Evolutionary conservation across 2,888 invertebrate species (phyloP), one percentile per base, ranked within the genome.

Genomic region (Morinoia aosen): DNA sequence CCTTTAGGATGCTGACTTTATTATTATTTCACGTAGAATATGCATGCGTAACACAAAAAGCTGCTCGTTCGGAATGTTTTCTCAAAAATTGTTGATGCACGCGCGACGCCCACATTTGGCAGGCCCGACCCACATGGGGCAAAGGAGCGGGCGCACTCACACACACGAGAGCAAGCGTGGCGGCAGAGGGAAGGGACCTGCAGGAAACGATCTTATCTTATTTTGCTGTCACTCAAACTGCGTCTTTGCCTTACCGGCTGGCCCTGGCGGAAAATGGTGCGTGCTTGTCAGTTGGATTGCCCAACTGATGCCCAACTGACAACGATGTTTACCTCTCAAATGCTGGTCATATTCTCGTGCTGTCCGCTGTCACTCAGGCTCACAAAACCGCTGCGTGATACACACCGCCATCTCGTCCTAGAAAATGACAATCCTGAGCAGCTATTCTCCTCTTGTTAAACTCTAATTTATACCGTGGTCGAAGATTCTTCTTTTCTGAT

Each of bases 191-290:
- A 33, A 90, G 90, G 40, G 90, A 33, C 93, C 12, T 39, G 33
- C 93, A 93, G 93, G 57, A 93, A 93, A 93, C 93, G 57, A 93
- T 93, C 93, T 93, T 93, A 93, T 93, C 93, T 93, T 93, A 93
- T 57, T 93, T 93, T 57, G 57, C 93, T 93, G 93, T 93, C 93
- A 93, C 93, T 93, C 93, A 93, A 93, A 57, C n/a, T n/a, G 57
- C 93, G 56, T 93, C 93, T 93, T 93, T 93, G 93, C 57, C 93
- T 57, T 12, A 56, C 93, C 48, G 33, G 57, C 93, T 93, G 56
- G 93, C 48, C 58, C 58, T 48, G 57, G 57, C 58, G 57, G 93
- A 57, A 93, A 56, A 93, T 57, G 93, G 56, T 57, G 57, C 93
- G 93, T 48, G 93, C 57, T 57, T 93, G 93, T 93, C 93, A 57